Evolutionary conservation across 2,113 vertebrate species (phyloP), one percentile per base, ranked within the genome.

Genomic region (Apodemus sylvaticus): DNA sequence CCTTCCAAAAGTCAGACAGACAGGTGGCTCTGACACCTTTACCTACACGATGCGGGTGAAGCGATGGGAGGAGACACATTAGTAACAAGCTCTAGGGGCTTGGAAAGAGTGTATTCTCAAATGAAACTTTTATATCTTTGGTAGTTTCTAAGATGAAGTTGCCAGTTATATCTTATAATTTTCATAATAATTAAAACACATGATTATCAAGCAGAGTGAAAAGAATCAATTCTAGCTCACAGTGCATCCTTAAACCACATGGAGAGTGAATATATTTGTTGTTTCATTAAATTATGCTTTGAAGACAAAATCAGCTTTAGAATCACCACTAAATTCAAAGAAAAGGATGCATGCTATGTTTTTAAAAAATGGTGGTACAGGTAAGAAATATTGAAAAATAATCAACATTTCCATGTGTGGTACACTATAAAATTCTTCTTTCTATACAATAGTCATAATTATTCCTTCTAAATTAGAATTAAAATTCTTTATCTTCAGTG

Each of bases 401-500:
- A 85, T 16, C 58, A 82, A 2, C 58, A 60, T 82, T 39, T 60
- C 55, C n/a, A 82, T 16, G 22, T 39, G 36, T 60, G 22, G 79
- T 26, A 82, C 7, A 64, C 39, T 26, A 62, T 20, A 64, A 39
- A 87, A 93, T 85, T 6, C 16, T 5, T 86, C 76, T 94, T 73
- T 48, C 81, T 64, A 45, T 64, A 13, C 58, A 85, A 31, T 62
- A 62, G 39, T 64, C n/a, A 60, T 60, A 60, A 26, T 81, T 17
- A 55, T 36, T 34, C 51, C 22, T 82, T 26, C n/a, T 60, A 96
- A 91, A 96, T 89, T 71, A 93, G 55, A 97, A 94, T 92, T 74
- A 93, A 71, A 90, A 94, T 12, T 92, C 74, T 94, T 96, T 73
- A 95, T 94, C 91, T 88, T 93, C 71, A 88, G 36, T 71, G 58